Conservation (phyloP, 37 sponge, comb jelly and placozoan species). For the Diacarnus erythraeanus region DNA sequence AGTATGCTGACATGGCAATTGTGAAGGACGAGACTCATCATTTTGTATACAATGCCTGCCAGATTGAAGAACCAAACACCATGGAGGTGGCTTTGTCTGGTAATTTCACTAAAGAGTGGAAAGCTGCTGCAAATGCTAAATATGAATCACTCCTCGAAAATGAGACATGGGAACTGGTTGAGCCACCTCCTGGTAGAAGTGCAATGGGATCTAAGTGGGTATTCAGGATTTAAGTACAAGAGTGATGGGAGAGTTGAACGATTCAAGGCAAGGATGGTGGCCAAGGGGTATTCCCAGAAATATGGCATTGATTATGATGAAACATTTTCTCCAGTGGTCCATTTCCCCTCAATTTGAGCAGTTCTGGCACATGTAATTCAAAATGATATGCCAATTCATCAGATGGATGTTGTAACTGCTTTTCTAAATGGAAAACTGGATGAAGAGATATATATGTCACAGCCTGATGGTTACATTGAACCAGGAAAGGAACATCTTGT, state of each 20-base stretch:
- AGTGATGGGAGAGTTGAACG: conserved; percentile 41
- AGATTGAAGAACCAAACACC: conserved; percentile 1
- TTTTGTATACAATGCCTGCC: not conserved
- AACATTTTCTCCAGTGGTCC: conserved; percentile 60
- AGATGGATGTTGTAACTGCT: conserved; percentile 64
- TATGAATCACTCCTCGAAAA: no score
- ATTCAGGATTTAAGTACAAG: conserved; percentile 34
- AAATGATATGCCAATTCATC: conserved; percentile 46
- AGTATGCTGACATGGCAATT: conserved; percentile 13
- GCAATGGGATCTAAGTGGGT: conserved; percentile 48
- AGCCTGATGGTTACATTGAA: conserved; percentile 43
- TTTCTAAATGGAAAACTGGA: no score
- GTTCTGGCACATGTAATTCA: conserved; percentile 51
- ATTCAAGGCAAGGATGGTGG: conserved; percentile 44
- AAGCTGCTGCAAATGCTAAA: conserved; percentile 45
- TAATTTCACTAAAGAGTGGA: conserved; percentile 30
- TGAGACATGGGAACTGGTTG: conserved; percentile 57
- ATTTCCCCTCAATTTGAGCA: conserved; percentile 29
- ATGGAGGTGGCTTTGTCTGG: conserved; percentile 29
- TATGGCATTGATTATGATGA: no score
- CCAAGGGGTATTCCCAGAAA: conserved; percentile 47
- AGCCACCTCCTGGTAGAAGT: conserved; percentile 24
- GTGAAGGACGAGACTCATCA: not conserved
- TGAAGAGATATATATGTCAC: conserved; percentile 57
- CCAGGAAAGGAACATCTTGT: conserved; percentile 34